A percentile compares a stretch with the other conserved stretches of the same genome.
phyloP scores from a whole-genome alignment of 2,888 invertebrate genomes.

The Dichetophora obliterata region DNA sequence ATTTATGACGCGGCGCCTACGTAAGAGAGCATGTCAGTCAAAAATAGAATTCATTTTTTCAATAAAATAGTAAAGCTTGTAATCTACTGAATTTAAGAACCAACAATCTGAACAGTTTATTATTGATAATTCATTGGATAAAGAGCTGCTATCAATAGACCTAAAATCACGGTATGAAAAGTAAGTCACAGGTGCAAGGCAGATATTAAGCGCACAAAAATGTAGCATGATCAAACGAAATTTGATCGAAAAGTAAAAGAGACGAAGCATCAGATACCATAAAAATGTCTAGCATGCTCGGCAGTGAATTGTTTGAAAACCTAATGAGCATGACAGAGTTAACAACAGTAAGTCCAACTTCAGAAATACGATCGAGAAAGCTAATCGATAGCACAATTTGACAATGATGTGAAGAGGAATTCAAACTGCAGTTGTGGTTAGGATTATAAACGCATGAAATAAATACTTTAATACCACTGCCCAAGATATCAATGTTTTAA shows the following conservation, averaged over 20 bases:
- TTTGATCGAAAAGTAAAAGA: not conserved
- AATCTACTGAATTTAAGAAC: constrained; percentile 1
- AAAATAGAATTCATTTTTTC: too few relatives aligned
- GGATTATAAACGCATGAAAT: too few relatives aligned
- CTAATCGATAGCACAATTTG: not conserved
- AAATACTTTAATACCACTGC: not conserved
- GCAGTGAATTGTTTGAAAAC: too few relatives aligned
- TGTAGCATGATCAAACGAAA: constrained; percentile 35
- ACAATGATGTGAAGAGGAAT: constrained; percentile 16
- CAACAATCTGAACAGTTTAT: constrained; percentile 29
- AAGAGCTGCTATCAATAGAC: constrained; percentile 6
- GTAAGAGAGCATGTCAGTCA: too few relatives aligned
- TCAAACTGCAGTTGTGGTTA: not conserved
- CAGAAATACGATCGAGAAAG: not conserved
- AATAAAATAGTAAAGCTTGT: too few relatives aligned
- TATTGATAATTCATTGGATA: not conserved
- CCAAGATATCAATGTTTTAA: not conserved
- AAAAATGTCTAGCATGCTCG: too few relatives aligned
- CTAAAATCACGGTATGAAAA: too few relatives aligned
- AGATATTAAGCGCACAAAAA: constrained; percentile 21
- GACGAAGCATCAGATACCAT: not conserved
- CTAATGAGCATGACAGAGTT: too few relatives aligned
- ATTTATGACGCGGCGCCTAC: too few relatives aligned
- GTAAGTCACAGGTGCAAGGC: too few relatives aligned
- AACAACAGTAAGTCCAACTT: too few relatives aligned